phyloP scores from a whole-genome alignment of 53 echinoderm and acorn worm genomes.

The Arbacia lixula region DNA sequence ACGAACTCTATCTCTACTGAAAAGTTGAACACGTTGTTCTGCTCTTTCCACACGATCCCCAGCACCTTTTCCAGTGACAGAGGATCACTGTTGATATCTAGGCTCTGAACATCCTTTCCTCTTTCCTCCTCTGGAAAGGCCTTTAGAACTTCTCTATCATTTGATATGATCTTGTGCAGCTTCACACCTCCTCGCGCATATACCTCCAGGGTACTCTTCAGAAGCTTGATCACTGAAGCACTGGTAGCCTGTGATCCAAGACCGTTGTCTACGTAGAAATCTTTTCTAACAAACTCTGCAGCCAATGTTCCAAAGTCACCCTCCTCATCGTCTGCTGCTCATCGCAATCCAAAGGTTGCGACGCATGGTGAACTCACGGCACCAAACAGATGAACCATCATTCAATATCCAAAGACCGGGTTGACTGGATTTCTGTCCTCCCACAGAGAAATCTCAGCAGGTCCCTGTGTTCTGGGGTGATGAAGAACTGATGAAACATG shows the following conservation, averaged over 20 bases:
- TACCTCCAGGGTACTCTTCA: constrained; percentile 36
- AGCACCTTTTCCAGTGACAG: constrained; percentile 57
- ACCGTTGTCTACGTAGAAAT: constrained; percentile 62
- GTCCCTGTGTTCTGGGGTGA: constrained; percentile 32
- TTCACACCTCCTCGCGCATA: constrained; percentile 47
- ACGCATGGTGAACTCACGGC: constrained; percentile 58
- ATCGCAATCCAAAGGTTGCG: constrained; percentile 56
- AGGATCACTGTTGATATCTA: not conserved
- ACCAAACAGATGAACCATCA: constrained; percentile 70
- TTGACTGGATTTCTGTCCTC: constrained; percentile 47
- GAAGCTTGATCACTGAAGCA: not conserved
- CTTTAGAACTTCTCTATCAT: constrained; percentile 44
- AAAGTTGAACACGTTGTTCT: constrained; percentile 53
- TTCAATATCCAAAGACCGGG: constrained; percentile 23
- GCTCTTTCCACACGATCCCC: constrained; percentile 41
- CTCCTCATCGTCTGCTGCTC: constrained; percentile 59
- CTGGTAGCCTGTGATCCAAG: constrained; percentile 18
- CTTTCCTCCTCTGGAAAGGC: constrained; percentile 23
- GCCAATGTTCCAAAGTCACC: constrained; percentile 38
- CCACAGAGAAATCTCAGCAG: constrained; percentile 68
- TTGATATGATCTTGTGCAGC: constrained; percentile 63
- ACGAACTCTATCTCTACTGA: not conserved
- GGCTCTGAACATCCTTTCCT: constrained; percentile 5
- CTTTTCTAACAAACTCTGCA: constrained; percentile 34
- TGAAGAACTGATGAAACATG: constrained; percentile 73